Percentiles rank a stretch among this genome's conserved stretches.
Evolutionary conservation across 2,797 vertebrate genomes (phyloP).

Genomic region (Semaprochilodus insignis): DNA sequence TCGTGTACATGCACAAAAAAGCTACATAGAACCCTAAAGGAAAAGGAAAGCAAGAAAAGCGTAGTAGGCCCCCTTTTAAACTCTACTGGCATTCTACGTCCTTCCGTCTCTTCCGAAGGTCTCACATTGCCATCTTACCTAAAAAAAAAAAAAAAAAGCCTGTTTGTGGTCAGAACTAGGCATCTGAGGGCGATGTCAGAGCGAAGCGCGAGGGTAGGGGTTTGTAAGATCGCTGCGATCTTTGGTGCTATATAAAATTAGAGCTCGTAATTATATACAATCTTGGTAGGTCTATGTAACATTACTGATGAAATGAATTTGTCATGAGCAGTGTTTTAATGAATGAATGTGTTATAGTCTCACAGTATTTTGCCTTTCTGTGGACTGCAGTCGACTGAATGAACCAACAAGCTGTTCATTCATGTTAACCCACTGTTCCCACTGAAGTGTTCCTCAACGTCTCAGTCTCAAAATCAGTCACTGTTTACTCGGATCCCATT

Average conservation of each 20-base stretch:
- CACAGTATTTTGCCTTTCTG: no score
- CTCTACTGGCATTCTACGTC: no score
- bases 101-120: background rate
- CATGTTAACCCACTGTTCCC: background rate
- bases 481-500: background rate
- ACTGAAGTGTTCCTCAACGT: background rate
- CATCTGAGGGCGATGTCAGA: background rate
- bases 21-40: no score
- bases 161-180: background rate
- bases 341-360: background rate
- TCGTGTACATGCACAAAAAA: no score
- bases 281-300: background rate
- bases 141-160: no score
- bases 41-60: no score
- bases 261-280: background rate
- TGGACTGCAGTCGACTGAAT: background rate
- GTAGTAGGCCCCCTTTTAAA: no score
- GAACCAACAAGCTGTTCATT: conserved; percentile 7
- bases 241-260: background rate
- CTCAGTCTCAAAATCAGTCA: background rate
- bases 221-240: background rate
- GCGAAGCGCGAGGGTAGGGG: background rate
- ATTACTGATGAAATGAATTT: background rate
- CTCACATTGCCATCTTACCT: background rate
- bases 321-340: background rate